Evolutionary conservation across 1,140 invertebrate species (phyloP).

Genomic region (Macrosteles quadrilineatus): DNA sequence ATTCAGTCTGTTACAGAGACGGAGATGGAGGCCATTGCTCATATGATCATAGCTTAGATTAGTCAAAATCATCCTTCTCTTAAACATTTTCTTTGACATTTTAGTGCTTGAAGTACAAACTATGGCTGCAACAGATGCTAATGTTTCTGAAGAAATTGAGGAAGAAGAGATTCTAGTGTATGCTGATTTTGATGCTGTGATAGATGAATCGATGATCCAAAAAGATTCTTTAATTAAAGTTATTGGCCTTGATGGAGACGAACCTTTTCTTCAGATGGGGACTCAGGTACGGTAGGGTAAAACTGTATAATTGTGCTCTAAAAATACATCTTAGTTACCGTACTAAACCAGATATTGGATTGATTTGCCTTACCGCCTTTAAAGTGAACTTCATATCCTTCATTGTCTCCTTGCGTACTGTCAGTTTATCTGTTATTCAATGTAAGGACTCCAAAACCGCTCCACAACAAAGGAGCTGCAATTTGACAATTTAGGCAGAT

Average conservation of each 20-base stretch:
- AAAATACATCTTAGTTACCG: background rate
- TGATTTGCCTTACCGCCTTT: background rate
- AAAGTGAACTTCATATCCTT: background rate
- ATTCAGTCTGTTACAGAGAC: too few relatives aligned
- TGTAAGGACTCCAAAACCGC: too few relatives aligned
- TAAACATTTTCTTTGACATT: background rate
- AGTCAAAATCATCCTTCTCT: background rate
- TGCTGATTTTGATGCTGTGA: conserved; percentile 36
- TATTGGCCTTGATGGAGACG: conserved; percentile 38
- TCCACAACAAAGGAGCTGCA: too few relatives aligned
- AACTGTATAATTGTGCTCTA: background rate
- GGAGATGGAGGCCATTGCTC: background rate
- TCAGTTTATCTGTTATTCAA: too few relatives aligned
- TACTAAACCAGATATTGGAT: background rate
- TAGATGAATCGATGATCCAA: conserved; percentile 36
- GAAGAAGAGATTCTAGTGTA: conserved; percentile 41
- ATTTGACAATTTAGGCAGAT: too few relatives aligned
- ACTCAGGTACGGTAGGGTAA: conserved; percentile 35
- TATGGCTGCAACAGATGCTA: background rate
- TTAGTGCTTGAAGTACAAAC: background rate
- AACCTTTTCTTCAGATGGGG: conserved; percentile 40
- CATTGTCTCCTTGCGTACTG: too few relatives aligned
- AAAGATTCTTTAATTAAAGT: conserved; percentile 35
- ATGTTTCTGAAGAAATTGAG: conserved; percentile 26
- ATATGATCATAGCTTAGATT: background rate